phyloP scores from a whole-genome alignment of 35 echinoderm and acorn worm genomes.

The Heliocidaris tuberculata region DNA sequence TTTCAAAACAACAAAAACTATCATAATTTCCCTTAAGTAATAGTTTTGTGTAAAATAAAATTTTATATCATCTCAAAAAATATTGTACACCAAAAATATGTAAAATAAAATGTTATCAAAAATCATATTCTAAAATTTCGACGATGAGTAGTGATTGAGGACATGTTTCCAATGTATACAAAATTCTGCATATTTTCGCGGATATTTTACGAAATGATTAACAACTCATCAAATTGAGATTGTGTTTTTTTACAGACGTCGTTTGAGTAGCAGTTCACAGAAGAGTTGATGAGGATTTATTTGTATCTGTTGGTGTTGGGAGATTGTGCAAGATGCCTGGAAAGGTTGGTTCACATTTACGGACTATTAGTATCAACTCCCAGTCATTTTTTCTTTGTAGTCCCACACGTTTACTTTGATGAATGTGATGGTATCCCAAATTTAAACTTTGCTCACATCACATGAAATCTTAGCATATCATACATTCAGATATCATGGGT shows the following conservation, averaged over 20 bases:
- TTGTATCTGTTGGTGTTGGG: not conserved
- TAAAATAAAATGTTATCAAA: not conserved
- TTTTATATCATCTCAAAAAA: not conserved
- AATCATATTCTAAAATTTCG: not conserved
- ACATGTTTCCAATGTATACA: slow-evolving; percentile 32
- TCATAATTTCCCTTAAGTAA: not conserved
- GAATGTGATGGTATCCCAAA: not conserved
- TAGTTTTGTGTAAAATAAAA: not conserved
- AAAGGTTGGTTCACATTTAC: not conserved
- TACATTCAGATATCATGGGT: too few species aligned
- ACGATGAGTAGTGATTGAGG: not conserved
- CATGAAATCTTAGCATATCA: too few species aligned
- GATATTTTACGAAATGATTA: not conserved
- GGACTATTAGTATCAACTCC: not conserved
- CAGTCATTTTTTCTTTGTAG: not conserved
- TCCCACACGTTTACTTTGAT: not conserved
- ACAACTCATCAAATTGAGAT: not conserved
- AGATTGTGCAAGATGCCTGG: not conserved
- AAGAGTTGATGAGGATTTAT: not conserved
- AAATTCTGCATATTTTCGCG: slow-evolving; percentile 18
- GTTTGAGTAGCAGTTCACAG: not conserved
- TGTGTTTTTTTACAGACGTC: not conserved
- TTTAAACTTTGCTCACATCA: too few species aligned
- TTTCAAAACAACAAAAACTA: not conserved
- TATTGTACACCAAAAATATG: not conserved